These are phyloP conservation scores for Octopus sinensis DNA, from an alignment of 1,140 invertebrate species.

Conservation along the genomic window DNA sequence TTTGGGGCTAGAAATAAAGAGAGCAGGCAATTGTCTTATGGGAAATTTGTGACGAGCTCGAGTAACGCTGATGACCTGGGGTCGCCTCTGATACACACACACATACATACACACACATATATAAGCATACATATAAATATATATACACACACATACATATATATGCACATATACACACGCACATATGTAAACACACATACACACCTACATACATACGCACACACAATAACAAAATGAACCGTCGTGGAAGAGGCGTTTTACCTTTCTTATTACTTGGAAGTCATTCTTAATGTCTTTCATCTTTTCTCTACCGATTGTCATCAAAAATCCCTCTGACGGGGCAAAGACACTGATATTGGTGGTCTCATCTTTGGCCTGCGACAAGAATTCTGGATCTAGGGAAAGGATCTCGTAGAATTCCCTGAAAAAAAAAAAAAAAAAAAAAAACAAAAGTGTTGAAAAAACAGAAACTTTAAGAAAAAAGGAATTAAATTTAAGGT, in stretches of 20 bases:
- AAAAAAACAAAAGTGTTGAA: neutral
- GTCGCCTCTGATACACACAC: too few species aligned
- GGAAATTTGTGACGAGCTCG: too few species aligned
- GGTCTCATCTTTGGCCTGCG: constrained; percentile 24
- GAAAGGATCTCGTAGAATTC: constrained; percentile 34
- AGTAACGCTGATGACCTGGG: too few species aligned
- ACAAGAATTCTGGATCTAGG: constrained; percentile 30
- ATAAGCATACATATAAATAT: too few species aligned
- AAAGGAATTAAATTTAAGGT: neutral
- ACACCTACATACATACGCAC: neutral
- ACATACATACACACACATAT: too few species aligned
- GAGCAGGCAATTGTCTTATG: too few species aligned
- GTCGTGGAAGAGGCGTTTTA: constrained; percentile 9
- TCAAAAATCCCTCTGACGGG: constrained; percentile 37
- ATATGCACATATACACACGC: neutral
- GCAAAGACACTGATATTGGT: constrained; percentile 41
- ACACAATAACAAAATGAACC: neutral
- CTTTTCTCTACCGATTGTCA: constrained; percentile 22
- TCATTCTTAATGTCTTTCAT: constrained; percentile 28
- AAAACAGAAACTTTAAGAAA: neutral
- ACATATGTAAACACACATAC: neutral
- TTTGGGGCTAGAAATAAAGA: too few species aligned
- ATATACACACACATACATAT: too few species aligned
- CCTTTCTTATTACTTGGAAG: constrained; percentile 32
- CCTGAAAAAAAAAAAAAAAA: constrained; percentile 25